phyloP scores from a whole-genome alignment of 30 jellyfish, hydroid and myxozoan genomes.

The Cassiopea xamachana region DNA sequence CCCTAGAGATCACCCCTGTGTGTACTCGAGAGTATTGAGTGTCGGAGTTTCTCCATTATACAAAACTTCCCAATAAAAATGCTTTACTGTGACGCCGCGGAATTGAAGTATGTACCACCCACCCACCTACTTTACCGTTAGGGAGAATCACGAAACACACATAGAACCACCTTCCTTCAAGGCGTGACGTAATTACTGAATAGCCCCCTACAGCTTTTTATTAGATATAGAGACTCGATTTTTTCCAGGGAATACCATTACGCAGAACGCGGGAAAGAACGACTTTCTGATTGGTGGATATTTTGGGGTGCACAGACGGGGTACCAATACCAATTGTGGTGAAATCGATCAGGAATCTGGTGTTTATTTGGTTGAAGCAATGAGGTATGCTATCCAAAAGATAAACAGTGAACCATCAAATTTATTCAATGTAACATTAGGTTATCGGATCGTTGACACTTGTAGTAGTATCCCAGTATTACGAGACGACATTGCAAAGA shows the following conservation, averaged over 20 bases:
- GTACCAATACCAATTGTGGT: slow-evolving; percentile 37
- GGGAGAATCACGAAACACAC: no score
- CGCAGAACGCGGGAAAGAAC: not conserved
- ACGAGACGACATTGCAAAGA: slow-evolving; percentile 7
- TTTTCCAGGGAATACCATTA: slow-evolving; percentile 7
- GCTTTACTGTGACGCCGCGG: no score
- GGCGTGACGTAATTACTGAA: no score
- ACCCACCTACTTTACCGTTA: no score
- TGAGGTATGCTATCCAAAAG: slow-evolving; percentile 65
- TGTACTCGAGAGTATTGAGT: no score
- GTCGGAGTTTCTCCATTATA: no score
- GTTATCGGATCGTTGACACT: slow-evolving; percentile 65
- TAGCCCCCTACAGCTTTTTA: no score
- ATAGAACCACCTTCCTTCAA: no score
- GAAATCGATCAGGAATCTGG: slow-evolving; percentile 40
- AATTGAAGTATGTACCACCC: no score
- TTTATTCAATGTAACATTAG: slow-evolving; percentile 23
- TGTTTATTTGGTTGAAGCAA: slow-evolving; percentile 59
- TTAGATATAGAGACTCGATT: not conserved
- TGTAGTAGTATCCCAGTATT: slow-evolving; percentile 41
- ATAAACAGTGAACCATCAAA: slow-evolving; percentile 12
- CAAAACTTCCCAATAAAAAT: no score
- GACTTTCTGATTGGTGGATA: slow-evolving; percentile 58
- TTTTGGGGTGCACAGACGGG: slow-evolving; percentile 58
- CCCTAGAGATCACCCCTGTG: no score